Conservation (phyloP, 64 coral and sea anemone species). For the Montipora foliosa region DNA sequence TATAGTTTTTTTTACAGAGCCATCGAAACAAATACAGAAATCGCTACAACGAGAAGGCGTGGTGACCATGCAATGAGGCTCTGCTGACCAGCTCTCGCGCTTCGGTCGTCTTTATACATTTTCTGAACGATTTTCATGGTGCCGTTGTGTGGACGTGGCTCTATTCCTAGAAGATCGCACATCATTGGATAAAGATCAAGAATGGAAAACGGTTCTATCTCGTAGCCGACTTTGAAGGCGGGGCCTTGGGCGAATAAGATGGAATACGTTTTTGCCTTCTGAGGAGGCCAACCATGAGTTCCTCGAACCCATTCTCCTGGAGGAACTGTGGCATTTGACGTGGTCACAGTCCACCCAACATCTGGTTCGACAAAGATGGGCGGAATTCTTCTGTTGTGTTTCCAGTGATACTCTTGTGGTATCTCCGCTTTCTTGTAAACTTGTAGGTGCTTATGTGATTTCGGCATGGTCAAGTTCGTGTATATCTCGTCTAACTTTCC, state of each 20-base stretch:
- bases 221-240: slow-evolving; percentile 58
- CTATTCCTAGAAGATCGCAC: slow-evolving; percentile 64
- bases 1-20: neutral
- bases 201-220: slow-evolving; percentile 48
- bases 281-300: slow-evolving; percentile 47
- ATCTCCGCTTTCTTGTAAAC: slow-evolving; percentile 72
- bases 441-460: neutral
- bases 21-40: neutral
- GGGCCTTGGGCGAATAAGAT: slow-evolving; percentile 69
- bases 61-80: slow-evolving; percentile 1
- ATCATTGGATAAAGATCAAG: slow-evolving; percentile 72
- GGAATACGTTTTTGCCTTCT: slow-evolving; percentile 10
- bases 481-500: slow-evolving; percentile 76
- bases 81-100: neutral
- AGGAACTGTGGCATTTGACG: neutral
- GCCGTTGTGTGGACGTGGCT: slow-evolving; percentile 69
- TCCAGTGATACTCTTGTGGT: slow-evolving; percentile 49
- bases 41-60: neutral
- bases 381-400: slow-evolving; percentile 51
- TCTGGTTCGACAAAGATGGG: slow-evolving; percentile 45
- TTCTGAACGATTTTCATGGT: slow-evolving; percentile 53
- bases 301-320: slow-evolving; percentile 41
- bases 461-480: slow-evolving; percentile 33
- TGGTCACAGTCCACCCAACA: slow-evolving; percentile 12
- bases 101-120: slow-evolving; percentile 20